Evolutionary conservation across 2,797 vertebrate genomes (phyloP).

Genomic region (Sebastes itinus): DNA sequence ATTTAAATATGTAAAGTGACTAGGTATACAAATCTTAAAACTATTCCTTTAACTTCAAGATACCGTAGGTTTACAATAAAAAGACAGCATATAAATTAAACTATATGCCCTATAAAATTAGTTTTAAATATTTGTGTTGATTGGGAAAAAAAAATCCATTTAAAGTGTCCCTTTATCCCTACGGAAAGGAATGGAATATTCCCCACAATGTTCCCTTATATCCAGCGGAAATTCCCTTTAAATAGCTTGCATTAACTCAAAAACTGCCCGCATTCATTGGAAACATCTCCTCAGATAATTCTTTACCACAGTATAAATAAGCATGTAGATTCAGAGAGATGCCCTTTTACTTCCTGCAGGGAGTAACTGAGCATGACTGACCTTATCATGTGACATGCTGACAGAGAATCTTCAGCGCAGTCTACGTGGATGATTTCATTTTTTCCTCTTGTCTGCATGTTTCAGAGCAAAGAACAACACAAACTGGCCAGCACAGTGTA

Average conservation of each 20-base stretch:
- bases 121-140: neutral
- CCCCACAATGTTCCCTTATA: conserved; percentile 22
- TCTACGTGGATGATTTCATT: neutral
- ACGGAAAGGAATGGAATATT: neutral
- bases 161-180: neutral
- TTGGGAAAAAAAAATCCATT: neutral
- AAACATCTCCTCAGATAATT: conserved; percentile 34
- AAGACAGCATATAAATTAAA: neutral
- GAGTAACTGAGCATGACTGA: conserved; percentile 4
- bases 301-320: conserved; percentile 20
- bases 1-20: neutral
- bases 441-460: neutral
- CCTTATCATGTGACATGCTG: conserved; percentile 36
- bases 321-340: conserved; percentile 20
- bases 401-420: neutral
- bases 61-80: neutral
- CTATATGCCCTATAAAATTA: neutral
- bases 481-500: neutral
- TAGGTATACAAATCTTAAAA: neutral
- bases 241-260: conserved; percentile 4
- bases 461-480: neutral
- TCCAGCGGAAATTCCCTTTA: conserved; percentile 18
- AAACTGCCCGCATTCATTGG: conserved; percentile 29
- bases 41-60: neutral
- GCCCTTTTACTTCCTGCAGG: conserved; percentile 16